These are phyloP conservation scores for Patella pellucida DNA, from an alignment of 2,888 invertebrate species.

Conservation along the genomic window DNA sequence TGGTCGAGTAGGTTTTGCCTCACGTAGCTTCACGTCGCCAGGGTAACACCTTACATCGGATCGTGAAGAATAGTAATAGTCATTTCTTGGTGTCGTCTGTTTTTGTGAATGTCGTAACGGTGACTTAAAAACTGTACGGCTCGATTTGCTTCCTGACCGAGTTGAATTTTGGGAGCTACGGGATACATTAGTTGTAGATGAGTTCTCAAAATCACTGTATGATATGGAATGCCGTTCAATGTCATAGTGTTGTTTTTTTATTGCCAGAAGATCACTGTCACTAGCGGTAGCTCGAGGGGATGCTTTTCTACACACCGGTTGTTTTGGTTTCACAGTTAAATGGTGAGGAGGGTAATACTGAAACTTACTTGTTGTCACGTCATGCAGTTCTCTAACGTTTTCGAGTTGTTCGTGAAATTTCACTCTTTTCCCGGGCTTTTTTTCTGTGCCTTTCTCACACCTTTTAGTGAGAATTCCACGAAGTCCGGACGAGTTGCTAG, in stretches of 20 bases:
- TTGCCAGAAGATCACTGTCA: background rate
- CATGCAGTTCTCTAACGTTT: background rate
- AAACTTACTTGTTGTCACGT: background rate
- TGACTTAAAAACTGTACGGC: background rate
- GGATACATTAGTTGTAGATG: background rate
- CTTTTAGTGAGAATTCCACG: conserved; percentile 22
- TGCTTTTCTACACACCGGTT: background rate
- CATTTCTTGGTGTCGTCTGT: background rate
- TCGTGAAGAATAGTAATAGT: background rate
- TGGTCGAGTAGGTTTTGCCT: background rate
- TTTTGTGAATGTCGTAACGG: background rate
- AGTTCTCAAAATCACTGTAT: background rate
- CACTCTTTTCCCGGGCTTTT: conserved; percentile 26
- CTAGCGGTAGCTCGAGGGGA: background rate
- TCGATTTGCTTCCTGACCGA: background rate
- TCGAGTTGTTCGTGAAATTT: conserved; percentile 31
- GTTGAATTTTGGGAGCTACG: background rate
- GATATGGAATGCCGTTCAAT: background rate
- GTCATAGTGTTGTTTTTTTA: background rate
- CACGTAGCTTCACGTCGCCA: background rate
- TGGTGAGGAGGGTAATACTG: background rate
- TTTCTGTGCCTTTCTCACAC: conserved; percentile 11
- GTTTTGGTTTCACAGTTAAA: background rate
- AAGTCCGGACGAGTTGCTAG: conserved; percentile 1
- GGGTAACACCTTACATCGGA: background rate